Base-by-base conservation (phyloP, 2,113 vertebrate genomes). In the Rana temporaria region DNA sequence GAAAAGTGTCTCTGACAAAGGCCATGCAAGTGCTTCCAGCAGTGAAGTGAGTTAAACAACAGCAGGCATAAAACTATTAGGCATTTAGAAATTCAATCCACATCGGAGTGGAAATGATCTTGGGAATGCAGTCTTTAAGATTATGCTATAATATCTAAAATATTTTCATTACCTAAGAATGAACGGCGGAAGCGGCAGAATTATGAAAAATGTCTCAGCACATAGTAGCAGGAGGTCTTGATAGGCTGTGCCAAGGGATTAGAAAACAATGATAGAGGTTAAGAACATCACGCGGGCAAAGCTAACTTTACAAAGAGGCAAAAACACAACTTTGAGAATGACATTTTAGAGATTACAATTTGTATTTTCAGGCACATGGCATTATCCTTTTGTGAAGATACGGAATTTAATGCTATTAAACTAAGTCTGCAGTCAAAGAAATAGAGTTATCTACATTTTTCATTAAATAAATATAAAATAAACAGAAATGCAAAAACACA, bases 121-220 rank as follows among this genome's bases (percentile, higher is more conserved):
- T 83, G 81, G 81, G 81, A 76, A 83, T 83, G 81, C 81, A 59
- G 81, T 67, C 70, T 83, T 83, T 76, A 75, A 83, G 72, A 83
- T 83, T 83, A 83, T 74, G 53, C 62, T 60, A 68, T 64, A 76
- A 75, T 75, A 83, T 83, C 81, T 83, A 83, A 76, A 83, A 83
- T 83, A 83, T 83, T 83, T 83, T 83, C 81, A 83, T 83, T 83
- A 83, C 81, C 81, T 75, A 83, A 83, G 81, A 76, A 76, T 83
- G 81, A 83, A 64, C 81, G 52, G 64, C 81, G 34, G 81, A 83
- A 83, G 73, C 65, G 67, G 22, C 71, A 67, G 63, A 64, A 83
- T 83, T 83, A 83, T 83, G 72, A 83, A 83, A 83, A 75, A 83
- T 83, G 81, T 83, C 63, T 76, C 81, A 52, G 81, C 63, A 52